phyloP scores from a whole-genome alignment of 2,113 vertebrate genomes.

The Perccottus glenii region DNA sequence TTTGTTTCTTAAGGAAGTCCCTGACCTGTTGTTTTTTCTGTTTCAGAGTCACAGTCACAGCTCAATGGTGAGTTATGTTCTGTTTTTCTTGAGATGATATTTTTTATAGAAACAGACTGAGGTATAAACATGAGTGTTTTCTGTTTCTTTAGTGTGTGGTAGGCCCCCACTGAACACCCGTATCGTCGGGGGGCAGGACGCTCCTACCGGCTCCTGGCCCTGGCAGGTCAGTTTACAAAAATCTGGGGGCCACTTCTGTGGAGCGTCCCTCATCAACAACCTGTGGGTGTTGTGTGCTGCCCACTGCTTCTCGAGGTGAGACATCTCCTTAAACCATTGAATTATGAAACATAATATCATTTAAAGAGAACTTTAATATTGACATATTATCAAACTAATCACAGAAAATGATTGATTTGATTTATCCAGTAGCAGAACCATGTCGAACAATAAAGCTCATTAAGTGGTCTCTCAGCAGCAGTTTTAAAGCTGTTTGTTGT shows the following conservation, averaged over 20 bases:
- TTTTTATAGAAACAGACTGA: no score
- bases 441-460: no score
- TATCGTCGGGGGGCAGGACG: slow-evolving; percentile 74
- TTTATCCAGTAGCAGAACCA: no score
- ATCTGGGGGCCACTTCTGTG: no score
- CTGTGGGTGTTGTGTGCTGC: slow-evolving; percentile 79
- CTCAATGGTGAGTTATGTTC: slow-evolving; percentile 41
- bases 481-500: no score
- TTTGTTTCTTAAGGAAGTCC: not conserved
- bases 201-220: slow-evolving; percentile 68
- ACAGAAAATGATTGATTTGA: no score
- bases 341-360: no score
- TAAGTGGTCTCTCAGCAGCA: no score
- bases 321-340: no score
- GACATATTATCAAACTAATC: no score
- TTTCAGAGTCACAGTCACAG: slow-evolving; percentile 57
- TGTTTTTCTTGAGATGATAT: no score
- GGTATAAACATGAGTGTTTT: not conserved
- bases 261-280: slow-evolving; percentile 76
- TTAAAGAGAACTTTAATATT: no score
- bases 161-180: slow-evolving; percentile 35
- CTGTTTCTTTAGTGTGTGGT: slow-evolving; percentile 71
- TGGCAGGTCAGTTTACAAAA: slow-evolving; percentile 82
- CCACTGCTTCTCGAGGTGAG: slow-evolving; percentile 66
- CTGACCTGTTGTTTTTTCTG: not conserved